These are phyloP conservation scores for Acronicta psi DNA, from an alignment of 2,888 invertebrate genomes.

Conservation along the genomic window DNA sequence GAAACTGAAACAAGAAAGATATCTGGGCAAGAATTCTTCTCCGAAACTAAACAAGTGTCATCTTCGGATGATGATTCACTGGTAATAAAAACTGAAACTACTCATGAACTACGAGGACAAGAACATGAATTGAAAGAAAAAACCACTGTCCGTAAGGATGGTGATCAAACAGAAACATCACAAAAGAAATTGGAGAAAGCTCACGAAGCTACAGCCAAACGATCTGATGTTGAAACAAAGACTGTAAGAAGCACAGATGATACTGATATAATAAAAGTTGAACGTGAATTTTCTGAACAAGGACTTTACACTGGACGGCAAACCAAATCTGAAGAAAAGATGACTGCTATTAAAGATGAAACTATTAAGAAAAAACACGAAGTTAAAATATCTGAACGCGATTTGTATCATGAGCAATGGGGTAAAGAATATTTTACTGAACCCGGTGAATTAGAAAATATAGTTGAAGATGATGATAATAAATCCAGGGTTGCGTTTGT, in stretches of 20 bases:
- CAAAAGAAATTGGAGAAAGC: slow-evolving; percentile 87
- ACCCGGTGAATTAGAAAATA: slow-evolving; percentile 83
- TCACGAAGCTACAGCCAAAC: slow-evolving; percentile 85
- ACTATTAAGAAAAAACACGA: slow-evolving; percentile 84
- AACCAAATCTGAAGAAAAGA: slow-evolving; percentile 84
- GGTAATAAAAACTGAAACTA: slow-evolving; percentile 84
- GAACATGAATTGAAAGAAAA: slow-evolving; percentile 87
- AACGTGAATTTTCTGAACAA: slow-evolving; percentile 83
- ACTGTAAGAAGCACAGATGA: slow-evolving; percentile 84
- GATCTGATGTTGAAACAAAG: slow-evolving; percentile 84
- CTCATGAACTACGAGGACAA: slow-evolving; percentile 82
- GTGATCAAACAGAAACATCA: slow-evolving; percentile 85
- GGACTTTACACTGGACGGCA: slow-evolving; percentile 84
- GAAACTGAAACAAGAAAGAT: slow-evolving; percentile 86
- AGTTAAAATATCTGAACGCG: slow-evolving; percentile 86
- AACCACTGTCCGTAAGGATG: slow-evolving; percentile 80
- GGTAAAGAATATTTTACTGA: slow-evolving; percentile 88
- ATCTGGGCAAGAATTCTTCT: slow-evolving; percentile 84
- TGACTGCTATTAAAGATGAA: slow-evolving; percentile 86
- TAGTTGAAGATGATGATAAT: slow-evolving; percentile 80
- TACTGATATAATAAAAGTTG: slow-evolving; percentile 78
- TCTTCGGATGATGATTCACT: slow-evolving; percentile 86
- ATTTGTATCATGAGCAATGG: slow-evolving; percentile 87
- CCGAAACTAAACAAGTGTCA: slow-evolving; percentile 84
- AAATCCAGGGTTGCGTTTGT: slow-evolving; percentile 81